These are phyloP conservation scores for Leptodactylus fallax DNA, from an alignment of 2,797 vertebrate species.

Conservation along the genomic window DNA sequence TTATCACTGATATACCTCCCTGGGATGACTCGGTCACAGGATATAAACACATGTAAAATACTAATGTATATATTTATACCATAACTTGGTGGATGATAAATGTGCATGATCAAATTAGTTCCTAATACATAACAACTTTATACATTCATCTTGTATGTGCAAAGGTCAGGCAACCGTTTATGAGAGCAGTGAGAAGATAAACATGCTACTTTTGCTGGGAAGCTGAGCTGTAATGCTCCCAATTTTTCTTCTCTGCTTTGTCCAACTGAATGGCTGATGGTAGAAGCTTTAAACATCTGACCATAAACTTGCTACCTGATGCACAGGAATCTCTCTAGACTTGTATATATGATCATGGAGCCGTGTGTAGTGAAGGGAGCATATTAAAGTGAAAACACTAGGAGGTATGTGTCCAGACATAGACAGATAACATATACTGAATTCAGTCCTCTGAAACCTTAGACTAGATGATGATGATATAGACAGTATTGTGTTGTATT, in stretches of 20 bases:
- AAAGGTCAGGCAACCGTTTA: slow-evolving; percentile 61
- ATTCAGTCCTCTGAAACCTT: neutral
- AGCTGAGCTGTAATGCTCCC: slow-evolving; percentile 53
- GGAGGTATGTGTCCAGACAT: neutral
- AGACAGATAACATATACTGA: neutral
- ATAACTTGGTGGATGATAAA: slow-evolving; percentile 61
- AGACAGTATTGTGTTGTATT: neutral
- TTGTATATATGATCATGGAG: slow-evolving; percentile 5
- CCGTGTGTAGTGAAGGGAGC: neutral
- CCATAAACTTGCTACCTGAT: slow-evolving; percentile 44
- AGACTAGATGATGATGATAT: neutral
- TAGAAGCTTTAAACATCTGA: slow-evolving; percentile 40
- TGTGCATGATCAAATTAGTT: slow-evolving; percentile 61
- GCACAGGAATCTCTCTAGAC: slow-evolving; percentile 28
- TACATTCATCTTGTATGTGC: slow-evolving; percentile 55
- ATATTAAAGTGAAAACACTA: neutral
- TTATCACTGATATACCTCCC: slow-evolving; percentile 55
- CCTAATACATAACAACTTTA: slow-evolving; percentile 63
- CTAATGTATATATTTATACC: slow-evolving; percentile 65
- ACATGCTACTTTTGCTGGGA: slow-evolving; percentile 60
- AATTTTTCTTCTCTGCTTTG: slow-evolving; percentile 57
- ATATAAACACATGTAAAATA: slow-evolving; percentile 60
- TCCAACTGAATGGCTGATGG: slow-evolving; percentile 37
- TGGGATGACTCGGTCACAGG: slow-evolving; percentile 52
- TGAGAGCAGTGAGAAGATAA: slow-evolving; percentile 61